Percentiles rank a stretch among this genome's conserved stretches.
phyloP scores from a whole-genome alignment of 2,797 vertebrate genomes.

The Semotilus atromaculatus region DNA sequence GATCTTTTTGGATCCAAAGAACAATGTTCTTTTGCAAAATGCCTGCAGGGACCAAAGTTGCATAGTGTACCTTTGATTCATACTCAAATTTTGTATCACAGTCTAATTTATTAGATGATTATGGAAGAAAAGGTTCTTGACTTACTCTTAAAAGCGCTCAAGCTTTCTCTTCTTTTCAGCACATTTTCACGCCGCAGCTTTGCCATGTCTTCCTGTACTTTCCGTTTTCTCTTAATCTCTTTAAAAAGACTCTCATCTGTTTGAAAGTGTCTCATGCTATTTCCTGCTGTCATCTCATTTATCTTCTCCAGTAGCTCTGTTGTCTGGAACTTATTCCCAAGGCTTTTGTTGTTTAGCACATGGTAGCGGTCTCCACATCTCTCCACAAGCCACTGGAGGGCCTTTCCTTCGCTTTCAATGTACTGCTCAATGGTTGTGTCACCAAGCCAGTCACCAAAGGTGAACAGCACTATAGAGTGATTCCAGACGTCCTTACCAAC shows the following conservation, averaged over 20 bases:
- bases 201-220: constrained; percentile 58
- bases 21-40: too few species aligned
- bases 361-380: constrained; percentile 72
- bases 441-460: constrained; percentile 73
- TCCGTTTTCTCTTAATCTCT: constrained; percentile 60
- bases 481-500: constrained; percentile 66
- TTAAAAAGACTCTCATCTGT: constrained; percentile 56
- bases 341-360: constrained; percentile 69
- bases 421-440: constrained; percentile 65
- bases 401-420: constrained; percentile 72
- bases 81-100: neutral
- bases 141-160: constrained; percentile 29
- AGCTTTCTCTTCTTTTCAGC: constrained; percentile 57
- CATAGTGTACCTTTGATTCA: neutral
- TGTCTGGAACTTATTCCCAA: constrained; percentile 69
- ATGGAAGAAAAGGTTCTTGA: neutral
- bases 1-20: neutral
- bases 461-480: constrained; percentile 70
- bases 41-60: neutral
- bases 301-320: constrained; percentile 72
- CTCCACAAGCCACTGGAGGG: constrained; percentile 67
- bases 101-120: neutral
- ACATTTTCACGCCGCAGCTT: constrained; percentile 55
- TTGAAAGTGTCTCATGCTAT: constrained; percentile 43
- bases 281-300: constrained; percentile 63